Conservation (phyloP, 2,888 invertebrate genomes). For the Heliconius cydno region DNA sequence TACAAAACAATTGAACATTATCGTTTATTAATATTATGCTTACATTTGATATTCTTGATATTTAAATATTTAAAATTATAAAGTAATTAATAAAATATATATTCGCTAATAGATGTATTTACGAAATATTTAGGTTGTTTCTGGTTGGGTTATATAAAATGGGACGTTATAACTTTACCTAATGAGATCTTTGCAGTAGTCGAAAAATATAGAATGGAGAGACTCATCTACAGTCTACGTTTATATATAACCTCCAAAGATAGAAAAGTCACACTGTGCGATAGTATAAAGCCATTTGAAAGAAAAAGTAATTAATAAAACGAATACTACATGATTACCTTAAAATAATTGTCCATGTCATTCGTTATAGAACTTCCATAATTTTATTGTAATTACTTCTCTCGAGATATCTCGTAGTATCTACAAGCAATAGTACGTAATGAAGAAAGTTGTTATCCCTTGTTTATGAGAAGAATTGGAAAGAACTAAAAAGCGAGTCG, state of each 20-base stretch:
- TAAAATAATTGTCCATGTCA: neutral
- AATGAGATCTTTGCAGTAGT: too few species aligned
- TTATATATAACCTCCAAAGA: too few species aligned
- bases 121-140: too few species aligned
- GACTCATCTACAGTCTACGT: neutral
- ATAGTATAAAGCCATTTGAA: neutral
- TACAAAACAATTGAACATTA: neutral
- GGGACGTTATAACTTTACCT: too few species aligned
- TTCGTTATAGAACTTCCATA: neutral
- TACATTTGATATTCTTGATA: neutral
- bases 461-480: constrained; percentile 50
- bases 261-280: neutral
- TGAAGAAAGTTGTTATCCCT: constrained; percentile 48
- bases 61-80: neutral
- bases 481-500: constrained; percentile 52
- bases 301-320: neutral
- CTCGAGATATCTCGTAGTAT: constrained; percentile 26
- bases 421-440: constrained; percentile 42
- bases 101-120: neutral
- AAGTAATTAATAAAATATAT: neutral
- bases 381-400: constrained; percentile 18
- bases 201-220: neutral
- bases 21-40: neutral
- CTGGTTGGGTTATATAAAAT: too few species aligned
- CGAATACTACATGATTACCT: neutral